Percentiles rank a stretch among this genome's conserved stretches.
phyloP scores from a whole-genome alignment of 2,888 invertebrate genomes.

The Andrena haemorrhoa region DNA sequence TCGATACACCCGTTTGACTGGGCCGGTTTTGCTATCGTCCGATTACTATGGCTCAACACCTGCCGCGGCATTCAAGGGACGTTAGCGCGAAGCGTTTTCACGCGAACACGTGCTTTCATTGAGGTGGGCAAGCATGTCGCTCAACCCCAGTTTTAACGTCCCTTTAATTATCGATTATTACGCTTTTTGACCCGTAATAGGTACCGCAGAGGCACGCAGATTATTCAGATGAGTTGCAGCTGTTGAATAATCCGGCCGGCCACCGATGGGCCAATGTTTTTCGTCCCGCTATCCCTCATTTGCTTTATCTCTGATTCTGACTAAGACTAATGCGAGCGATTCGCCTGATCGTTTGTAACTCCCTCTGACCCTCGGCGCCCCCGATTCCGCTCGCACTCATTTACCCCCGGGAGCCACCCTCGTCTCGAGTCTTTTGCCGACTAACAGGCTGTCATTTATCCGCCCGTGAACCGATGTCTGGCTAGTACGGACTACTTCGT shows the following conservation, averaged over 20 bases:
- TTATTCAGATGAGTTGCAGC: slow-evolving; percentile 67
- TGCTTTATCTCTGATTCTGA: slow-evolving; percentile 82
- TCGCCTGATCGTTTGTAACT: slow-evolving; percentile 81
- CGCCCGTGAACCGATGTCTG: slow-evolving; percentile 69
- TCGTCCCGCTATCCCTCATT: slow-evolving; percentile 77
- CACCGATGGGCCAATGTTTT: slow-evolving; percentile 70
- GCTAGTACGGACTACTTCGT: slow-evolving; percentile 63
- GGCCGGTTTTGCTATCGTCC: slow-evolving; percentile 41
- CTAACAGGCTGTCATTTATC: slow-evolving; percentile 74
- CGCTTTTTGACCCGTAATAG: slow-evolving; percentile 60
- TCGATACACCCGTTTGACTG: slow-evolving; percentile 36
- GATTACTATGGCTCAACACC: slow-evolving; percentile 20
- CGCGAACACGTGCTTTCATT: slow-evolving; percentile 28
- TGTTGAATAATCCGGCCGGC: slow-evolving; percentile 65
- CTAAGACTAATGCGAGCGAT: slow-evolving; percentile 81
- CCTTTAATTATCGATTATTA: slow-evolving; percentile 68
- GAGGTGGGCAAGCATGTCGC: slow-evolving; percentile 18
- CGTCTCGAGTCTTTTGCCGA: slow-evolving; percentile 72
- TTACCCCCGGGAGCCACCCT: slow-evolving; percentile 70
- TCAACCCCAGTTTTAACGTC: slow-evolving; percentile 41
- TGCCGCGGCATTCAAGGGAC: slow-evolving; percentile 21
- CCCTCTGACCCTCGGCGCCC: slow-evolving; percentile 56
- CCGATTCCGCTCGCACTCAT: slow-evolving; percentile 63
- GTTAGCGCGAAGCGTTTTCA: slow-evolving; percentile 19
- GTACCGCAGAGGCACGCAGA: slow-evolving; percentile 44